Percentiles rank a stretch among this genome's conserved stretches.
phyloP scores from a whole-genome alignment of 2,113 vertebrate species.

The Maccullochella peelii region DNA sequence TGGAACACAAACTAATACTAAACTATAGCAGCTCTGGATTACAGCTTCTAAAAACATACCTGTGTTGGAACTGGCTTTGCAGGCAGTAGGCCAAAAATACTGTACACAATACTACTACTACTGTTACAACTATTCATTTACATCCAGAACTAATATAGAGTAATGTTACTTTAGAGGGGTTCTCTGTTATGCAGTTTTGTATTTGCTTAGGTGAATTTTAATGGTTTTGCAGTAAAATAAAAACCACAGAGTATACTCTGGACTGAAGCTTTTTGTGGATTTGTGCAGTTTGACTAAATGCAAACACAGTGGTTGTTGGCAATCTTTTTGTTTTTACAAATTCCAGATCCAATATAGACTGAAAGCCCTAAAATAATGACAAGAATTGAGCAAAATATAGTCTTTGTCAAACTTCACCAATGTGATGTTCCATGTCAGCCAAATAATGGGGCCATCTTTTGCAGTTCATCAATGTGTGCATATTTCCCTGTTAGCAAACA shows the following conservation, averaged over 20 bases:
- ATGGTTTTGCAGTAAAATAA: too few species aligned
- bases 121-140: neutral
- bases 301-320: neutral
- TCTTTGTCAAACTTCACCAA: too few species aligned
- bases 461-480: neutral
- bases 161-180: neutral
- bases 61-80: neutral
- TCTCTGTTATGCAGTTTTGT: neutral
- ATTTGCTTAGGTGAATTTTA: neutral
- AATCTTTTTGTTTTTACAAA: neutral
- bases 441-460: neutral
- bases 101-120: neutral
- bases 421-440: neutral
- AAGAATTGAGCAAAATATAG: neutral
- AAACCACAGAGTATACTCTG: too few species aligned
- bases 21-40: neutral
- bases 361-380: neutral
- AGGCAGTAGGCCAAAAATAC: neutral
- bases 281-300: neutral
- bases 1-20: neutral
- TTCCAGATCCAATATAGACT: neutral
- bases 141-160: neutral
- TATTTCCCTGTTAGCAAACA: neutral
- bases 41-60: neutral
- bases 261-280: neutral